These are phyloP conservation scores for Cerastis leucographa DNA, from an alignment of 2,888 invertebrate species.

Conservation along the genomic window DNA sequence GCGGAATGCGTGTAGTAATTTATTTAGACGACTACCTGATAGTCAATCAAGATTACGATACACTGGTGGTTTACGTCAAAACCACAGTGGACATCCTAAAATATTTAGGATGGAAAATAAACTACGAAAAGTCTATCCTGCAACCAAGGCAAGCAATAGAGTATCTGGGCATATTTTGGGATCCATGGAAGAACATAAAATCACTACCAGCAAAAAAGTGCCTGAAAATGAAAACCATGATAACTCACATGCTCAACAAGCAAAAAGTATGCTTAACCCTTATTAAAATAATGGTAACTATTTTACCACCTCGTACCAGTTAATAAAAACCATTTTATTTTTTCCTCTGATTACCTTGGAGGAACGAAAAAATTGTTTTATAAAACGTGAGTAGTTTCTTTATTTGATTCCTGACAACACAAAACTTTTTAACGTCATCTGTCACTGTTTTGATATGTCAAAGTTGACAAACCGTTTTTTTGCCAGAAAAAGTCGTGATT, in stretches of 20 bases:
- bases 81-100: conserved; percentile 12
- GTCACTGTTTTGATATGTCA: too few relatives aligned
- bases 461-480: too few relatives aligned
- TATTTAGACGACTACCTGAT: conserved; percentile 10
- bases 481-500: too few relatives aligned
- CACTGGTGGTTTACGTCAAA: not conserved
- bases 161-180: conserved; percentile 1
- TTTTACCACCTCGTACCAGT: too few relatives aligned
- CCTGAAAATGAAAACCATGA: conserved; percentile 9
- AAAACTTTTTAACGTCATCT: too few relatives aligned
- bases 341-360: too few relatives aligned
- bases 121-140: conserved; percentile 8
- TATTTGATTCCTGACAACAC: too few relatives aligned
- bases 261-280: conserved; percentile 1
- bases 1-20: not conserved
- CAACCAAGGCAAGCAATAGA: conserved; percentile 2
- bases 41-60: conserved; percentile 6
- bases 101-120: conserved; percentile 1
- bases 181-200: not conserved
- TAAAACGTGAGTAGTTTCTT: too few relatives aligned
- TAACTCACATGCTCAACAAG: not conserved
- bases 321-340: too few relatives aligned
- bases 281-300: too few relatives aligned
- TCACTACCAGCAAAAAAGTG: conserved; percentile 6
- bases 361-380: too few relatives aligned